Base-by-base conservation (phyloP, 2,113 vertebrate species). In the Oreotrochilus melanogaster region DNA sequence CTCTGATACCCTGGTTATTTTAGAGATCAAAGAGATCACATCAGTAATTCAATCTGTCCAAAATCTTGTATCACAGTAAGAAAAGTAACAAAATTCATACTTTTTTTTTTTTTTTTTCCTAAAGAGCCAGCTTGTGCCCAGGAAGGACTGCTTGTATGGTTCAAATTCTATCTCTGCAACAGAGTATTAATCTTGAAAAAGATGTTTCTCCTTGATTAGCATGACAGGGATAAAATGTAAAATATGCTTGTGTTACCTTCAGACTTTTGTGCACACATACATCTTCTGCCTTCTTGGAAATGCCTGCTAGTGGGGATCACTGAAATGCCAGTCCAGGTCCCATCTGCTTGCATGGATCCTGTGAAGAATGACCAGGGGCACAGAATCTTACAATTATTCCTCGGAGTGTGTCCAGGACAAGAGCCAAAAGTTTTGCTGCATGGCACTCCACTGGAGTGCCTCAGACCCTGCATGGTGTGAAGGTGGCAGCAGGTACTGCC, bases 371-470 rank as follows among this genome's bases (percentile, higher is more conserved):
- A 51, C 6, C 37, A 57, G 8, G 14, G 18, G 22, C 33, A 9
- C 39, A 2, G 0, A 27, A 56, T n/a, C 61, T 22, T 42, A 21
- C 14, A 30, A 3, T 0, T 1, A 47, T 5, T 17, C 12, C 14
- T 18, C 67, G 30, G 14, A 58, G 22, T 0, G 4, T 1, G 3
- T 23, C 56, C 25, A 43, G 39, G 16, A 48, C 24, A 67, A 54
- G 37, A 28, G n/a, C 13, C 10, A 11, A 39, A 17, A 56, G 33
- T n/a, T 78, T 39, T n/a, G 17, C 82, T 42, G 31, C 11, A 48
- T 18, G 42, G 31, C 15, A 11, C 35, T 17, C 27, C 42, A 56
- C 10, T 6, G 8, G 22, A 51, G 10, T 3, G 17, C 13, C 3
- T 6, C 22, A 58, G 70, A 54, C 21, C 64, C 64, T n/a, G 28